A percentile compares a stretch with the other conserved stretches of the same genome.
Evolutionary conservation across 2,797 vertebrate genomes (phyloP).

Genomic region (Danionella dracula): DNA sequence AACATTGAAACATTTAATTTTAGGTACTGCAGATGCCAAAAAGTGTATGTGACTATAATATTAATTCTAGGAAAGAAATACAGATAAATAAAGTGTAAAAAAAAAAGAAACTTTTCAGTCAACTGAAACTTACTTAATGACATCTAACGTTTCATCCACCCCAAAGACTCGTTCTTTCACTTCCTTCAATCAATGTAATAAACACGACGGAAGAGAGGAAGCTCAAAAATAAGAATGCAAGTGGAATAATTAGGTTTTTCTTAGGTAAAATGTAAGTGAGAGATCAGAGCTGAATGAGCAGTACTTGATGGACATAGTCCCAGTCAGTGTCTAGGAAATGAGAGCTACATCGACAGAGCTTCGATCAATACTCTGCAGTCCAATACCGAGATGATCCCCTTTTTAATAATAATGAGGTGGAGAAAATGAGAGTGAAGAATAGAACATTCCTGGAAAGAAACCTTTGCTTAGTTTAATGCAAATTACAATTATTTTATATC

Average conservation of each 20-base stretch:
- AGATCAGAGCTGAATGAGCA: not conserved
- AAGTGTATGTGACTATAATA: too few species aligned
- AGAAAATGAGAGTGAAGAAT: not conserved
- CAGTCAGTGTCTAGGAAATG: conserved; percentile 12
- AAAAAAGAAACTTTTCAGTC: too few species aligned
- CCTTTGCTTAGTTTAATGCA: not conserved
- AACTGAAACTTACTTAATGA: not conserved
- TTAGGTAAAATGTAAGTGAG: not conserved
- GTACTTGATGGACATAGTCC: conserved; percentile 11
- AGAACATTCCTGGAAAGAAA: not conserved
- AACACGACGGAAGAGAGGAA: not conserved
- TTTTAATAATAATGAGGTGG: conserved; percentile 3
- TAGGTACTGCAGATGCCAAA: too few species aligned
- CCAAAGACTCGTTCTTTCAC: not conserved
- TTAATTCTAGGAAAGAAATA: too few species aligned
- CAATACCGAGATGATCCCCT: conserved; percentile 11
- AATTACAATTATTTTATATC: too few species aligned
- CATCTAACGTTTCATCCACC: not conserved
- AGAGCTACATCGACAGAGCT: conserved; percentile 17
- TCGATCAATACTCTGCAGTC: conserved; percentile 17
- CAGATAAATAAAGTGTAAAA: too few species aligned
- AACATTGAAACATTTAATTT: too few species aligned
- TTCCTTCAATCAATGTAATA: conserved; percentile 1
- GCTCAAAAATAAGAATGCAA: not conserved
- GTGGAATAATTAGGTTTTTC: not conserved